Percentiles rank a stretch among this genome's conserved stretches.
Evolutionary conservation across 1,140 invertebrate species (phyloP).

Genomic region (Eumeta japonica): DNA sequence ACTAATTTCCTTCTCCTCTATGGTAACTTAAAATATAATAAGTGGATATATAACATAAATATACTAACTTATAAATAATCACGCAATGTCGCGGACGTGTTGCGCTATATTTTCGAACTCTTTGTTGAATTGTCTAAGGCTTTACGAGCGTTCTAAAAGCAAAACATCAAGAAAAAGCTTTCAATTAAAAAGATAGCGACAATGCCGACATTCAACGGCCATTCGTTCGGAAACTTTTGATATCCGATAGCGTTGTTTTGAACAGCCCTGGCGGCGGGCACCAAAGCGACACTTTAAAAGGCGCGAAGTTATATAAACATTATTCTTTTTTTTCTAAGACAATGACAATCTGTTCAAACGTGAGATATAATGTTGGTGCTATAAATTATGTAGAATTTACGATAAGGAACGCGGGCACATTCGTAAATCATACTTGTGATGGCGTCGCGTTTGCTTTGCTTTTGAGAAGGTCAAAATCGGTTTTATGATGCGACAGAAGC

Average conservation of each 20-base stretch:
- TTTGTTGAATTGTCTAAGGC: too few species aligned
- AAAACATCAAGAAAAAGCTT: conserved; percentile 45
- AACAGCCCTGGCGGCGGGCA: conserved; percentile 42
- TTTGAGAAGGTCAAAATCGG: neutral
- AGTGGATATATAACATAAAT: too few species aligned
- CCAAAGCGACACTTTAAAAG: conserved; percentile 56
- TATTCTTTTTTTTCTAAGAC: conserved; percentile 36
- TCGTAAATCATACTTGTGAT: neutral
- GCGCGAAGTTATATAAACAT: conserved; percentile 52
- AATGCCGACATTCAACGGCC: conserved; percentile 42
- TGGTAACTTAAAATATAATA: too few species aligned
- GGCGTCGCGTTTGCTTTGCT: neutral
- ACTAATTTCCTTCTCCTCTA: too few species aligned
- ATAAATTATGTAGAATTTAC: too few species aligned
- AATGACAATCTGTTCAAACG: conserved; percentile 23
- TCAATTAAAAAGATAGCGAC: conserved; percentile 54
- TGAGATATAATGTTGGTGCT: too few species aligned
- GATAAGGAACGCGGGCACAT: too few species aligned
- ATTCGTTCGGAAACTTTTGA: conserved; percentile 34
- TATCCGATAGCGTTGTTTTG: conserved; percentile 54
- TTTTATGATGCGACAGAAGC: too few species aligned
- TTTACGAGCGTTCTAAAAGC: too few species aligned
- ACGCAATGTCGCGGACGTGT: conserved; percentile 20
- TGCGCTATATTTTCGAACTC: conserved; percentile 49
- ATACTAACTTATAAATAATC: conserved; percentile 44